Conservation (phyloP, 1,140 invertebrate species). For the Orussus abietinus region DNA sequence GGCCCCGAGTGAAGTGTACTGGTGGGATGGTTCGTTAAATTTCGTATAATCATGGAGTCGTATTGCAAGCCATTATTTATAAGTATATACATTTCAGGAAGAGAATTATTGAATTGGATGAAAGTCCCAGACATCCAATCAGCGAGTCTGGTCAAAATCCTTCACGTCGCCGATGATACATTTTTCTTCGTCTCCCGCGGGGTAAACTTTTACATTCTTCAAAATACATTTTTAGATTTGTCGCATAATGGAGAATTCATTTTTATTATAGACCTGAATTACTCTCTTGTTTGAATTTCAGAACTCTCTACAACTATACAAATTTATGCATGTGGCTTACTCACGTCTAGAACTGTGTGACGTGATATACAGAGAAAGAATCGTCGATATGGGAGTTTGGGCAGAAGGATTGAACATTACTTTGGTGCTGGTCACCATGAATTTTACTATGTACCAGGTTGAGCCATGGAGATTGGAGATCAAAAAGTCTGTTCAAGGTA, state of each 20-base stretch:
- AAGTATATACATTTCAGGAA: constrained; percentile 17
- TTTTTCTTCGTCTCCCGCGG: constrained; percentile 23
- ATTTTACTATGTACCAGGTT: constrained; percentile 16
- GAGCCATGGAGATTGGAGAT: constrained; percentile 21
- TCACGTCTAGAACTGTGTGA: constrained; percentile 4
- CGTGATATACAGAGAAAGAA: background rate
- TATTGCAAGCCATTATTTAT: constrained; percentile 1
- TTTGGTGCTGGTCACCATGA: constrained; percentile 16
- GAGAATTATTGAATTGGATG: constrained; percentile 26
- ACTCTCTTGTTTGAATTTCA: constrained; percentile 12
- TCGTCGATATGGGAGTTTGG: constrained; percentile 20
- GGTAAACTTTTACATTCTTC: constrained; percentile 15
- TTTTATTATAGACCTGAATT: too few species aligned
- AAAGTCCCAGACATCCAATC: constrained; percentile 18
- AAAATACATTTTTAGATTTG: background rate
- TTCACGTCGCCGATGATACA: constrained; percentile 21
- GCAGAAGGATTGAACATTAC: constrained; percentile 9
- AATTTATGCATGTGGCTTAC: constrained; percentile 16
- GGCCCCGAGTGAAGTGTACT: constrained; percentile 18
- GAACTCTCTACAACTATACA: constrained; percentile 23
- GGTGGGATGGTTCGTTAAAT: constrained; percentile 30
- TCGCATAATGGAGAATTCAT: too few species aligned
- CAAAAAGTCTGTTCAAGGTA: constrained; percentile 16
- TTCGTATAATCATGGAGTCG: too few species aligned
- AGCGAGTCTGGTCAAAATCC: constrained; percentile 14